Evolutionary conservation across 2,888 invertebrate genomes (phyloP).

Genomic region (Heterodera filipjevi): DNA sequence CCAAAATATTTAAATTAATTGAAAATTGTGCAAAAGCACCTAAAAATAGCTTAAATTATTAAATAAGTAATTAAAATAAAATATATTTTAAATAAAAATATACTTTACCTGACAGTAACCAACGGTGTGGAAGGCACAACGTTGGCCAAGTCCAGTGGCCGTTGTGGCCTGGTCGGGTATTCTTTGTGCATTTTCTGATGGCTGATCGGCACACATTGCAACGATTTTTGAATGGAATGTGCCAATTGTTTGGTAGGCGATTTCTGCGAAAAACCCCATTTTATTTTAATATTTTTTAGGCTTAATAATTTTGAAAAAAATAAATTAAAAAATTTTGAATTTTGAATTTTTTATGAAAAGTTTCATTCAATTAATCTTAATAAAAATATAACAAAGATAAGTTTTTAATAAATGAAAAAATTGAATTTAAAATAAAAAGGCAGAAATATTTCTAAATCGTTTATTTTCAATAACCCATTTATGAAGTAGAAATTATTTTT

Average conservation of each 20-base stretch:
- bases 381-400: too few species aligned
- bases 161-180: constrained; percentile 78
- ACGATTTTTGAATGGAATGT: constrained; percentile 91
- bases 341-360: background rate
- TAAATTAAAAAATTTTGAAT: background rate
- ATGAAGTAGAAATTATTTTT: too few species aligned
- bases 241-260: constrained; percentile 92
- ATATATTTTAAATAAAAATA: background rate
- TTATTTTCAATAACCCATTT: too few species aligned
- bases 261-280: constrained; percentile 74
- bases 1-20: background rate
- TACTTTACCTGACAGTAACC: constrained; percentile 45
- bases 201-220: constrained; percentile 86
- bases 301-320: background rate
- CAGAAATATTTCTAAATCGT: too few species aligned
- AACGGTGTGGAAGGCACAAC: constrained; percentile 80
- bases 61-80: background rate
- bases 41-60: too few species aligned
- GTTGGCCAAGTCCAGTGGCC: constrained; percentile 90
- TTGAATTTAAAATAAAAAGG: too few species aligned
- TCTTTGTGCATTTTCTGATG: constrained; percentile 72
- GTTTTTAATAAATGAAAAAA: too few species aligned
- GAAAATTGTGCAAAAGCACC: background rate
- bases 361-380: too few species aligned
- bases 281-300: background rate